phyloP scores from a whole-genome alignment of 2,797 vertebrate species.

The Geotrypetes seraphini region DNA sequence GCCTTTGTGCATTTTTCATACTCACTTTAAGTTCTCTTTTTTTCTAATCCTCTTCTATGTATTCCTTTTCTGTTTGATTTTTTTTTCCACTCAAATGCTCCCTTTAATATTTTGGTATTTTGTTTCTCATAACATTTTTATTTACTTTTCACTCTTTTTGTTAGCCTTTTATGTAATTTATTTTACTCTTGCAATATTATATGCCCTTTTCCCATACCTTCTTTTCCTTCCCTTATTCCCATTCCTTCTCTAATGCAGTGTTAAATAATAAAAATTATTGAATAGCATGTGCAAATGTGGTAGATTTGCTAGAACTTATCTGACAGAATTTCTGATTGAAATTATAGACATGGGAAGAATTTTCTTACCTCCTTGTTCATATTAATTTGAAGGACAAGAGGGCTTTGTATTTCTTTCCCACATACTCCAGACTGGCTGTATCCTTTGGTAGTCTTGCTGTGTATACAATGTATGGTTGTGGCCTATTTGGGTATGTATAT shows the following conservation, averaged over 20 bases:
- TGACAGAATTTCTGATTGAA: no score
- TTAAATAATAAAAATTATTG: no score
- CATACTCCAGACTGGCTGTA: conserved; percentile 23
- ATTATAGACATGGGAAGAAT: no score
- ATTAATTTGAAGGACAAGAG: not conserved
- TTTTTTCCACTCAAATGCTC: not conserved
- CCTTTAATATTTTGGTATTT: conserved; percentile 7
- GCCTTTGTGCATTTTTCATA: no score
- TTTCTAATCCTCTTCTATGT: not conserved
- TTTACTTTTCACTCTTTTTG: not conserved
- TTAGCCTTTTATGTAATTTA: not conserved
- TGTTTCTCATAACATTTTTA: not conserved
- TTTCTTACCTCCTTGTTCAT: not conserved
- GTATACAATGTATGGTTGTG: not conserved
- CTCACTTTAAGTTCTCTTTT: conserved; percentile 4
- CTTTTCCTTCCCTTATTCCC: conserved; percentile 19
- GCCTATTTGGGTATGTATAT: conserved; percentile 12
- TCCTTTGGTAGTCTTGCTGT: conserved; percentile 5
- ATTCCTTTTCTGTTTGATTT: not conserved
- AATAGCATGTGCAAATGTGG: no score
- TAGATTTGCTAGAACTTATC: no score
- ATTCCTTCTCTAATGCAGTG: not conserved
- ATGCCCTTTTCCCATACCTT: conserved; percentile 13
- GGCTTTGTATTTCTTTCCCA: conserved; percentile 9
- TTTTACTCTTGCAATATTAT: not conserved